phyloP scores from a whole-genome alignment of 2,113 vertebrate species.

The Corythornis vintsioides region DNA sequence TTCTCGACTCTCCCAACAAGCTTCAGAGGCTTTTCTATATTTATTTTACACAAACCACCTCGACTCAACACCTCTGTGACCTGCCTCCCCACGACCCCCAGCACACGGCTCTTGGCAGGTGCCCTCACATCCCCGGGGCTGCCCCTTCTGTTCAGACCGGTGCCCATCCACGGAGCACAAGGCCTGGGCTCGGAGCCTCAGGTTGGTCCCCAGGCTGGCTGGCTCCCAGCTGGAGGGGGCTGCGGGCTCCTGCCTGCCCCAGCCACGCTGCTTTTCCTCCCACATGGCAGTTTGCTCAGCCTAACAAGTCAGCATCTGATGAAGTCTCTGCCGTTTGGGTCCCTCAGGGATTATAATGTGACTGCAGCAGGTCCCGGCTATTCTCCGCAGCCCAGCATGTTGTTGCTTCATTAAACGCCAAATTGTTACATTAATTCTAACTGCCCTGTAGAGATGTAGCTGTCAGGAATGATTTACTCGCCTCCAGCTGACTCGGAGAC shows the following conservation, averaged over 20 bases:
- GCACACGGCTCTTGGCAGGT: rapidly evolving
- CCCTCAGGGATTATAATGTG: slow-evolving; percentile 33
- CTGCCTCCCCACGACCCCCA: rapidly evolving
- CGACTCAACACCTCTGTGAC: background rate
- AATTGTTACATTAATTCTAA: slow-evolving; percentile 89
- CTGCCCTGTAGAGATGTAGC: slow-evolving; percentile 89
- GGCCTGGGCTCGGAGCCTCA: background rate
- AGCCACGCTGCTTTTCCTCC: background rate
- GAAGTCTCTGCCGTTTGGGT: slow-evolving; percentile 51
- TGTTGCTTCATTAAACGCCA: slow-evolving; percentile 89
- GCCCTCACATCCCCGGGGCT: background rate
- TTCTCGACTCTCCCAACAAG: background rate
- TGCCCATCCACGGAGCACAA: rapidly evolving
- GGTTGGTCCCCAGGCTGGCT: background rate
- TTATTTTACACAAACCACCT: background rate
- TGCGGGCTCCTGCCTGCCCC: background rate
- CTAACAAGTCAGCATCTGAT: slow-evolving; percentile 54
- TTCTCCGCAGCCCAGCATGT: slow-evolving; percentile 49
- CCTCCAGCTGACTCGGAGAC: slow-evolving; percentile 77
- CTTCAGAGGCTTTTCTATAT: background rate
- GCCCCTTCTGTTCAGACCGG: rapidly evolving
- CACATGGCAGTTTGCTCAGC: background rate
- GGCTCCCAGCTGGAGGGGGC: background rate
- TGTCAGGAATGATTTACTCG: slow-evolving; percentile 89
- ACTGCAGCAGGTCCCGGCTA: slow-evolving; percentile 53